Evolutionary conservation across 2,888 invertebrate species (phyloP).

Genomic region (Apodemia hepburni): DNA sequence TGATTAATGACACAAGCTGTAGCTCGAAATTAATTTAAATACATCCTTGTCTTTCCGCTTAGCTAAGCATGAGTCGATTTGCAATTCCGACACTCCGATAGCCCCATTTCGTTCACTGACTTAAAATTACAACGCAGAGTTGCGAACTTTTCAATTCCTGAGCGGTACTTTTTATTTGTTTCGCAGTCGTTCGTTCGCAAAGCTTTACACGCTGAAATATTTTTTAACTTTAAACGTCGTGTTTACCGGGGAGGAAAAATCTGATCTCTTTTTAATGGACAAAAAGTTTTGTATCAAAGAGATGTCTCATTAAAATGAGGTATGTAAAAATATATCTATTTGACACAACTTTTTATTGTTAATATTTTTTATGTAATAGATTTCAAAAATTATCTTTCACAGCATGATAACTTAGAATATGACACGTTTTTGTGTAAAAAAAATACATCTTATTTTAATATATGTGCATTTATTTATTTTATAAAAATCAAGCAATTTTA

Average conservation of each 20-base stretch:
- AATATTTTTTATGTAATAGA: too few species aligned
- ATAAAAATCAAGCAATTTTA: too few species aligned
- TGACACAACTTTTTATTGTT: too few species aligned
- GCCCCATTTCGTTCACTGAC: conserved; percentile 57
- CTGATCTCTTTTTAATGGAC: conserved; percentile 37
- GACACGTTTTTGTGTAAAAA: too few species aligned
- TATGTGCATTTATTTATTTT: too few species aligned
- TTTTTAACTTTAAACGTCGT: conserved; percentile 35
- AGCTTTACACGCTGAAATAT: conserved; percentile 38
- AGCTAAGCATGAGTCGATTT: conserved; percentile 62
- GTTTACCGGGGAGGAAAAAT: conserved; percentile 34
- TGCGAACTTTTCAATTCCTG: conserved; percentile 45
- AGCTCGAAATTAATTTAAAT: conserved; percentile 18
- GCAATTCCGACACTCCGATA: conserved; percentile 64
- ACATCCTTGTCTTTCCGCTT: conserved; percentile 66
- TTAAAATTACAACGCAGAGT: conserved; percentile 57
- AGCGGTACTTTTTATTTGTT: conserved; percentile 46
- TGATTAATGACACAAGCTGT: conserved; percentile 3
- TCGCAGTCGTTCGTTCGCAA: conserved; percentile 40
- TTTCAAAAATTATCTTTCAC: too few species aligned
- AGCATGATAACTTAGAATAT: too few species aligned
- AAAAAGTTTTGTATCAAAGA: conserved; percentile 24
- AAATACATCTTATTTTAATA: too few species aligned
- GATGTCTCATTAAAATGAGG: conserved; percentile 33
- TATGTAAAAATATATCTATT: neutral